Conservation (phyloP, 1,140 invertebrate species). For the Cherax destructor region DNA sequence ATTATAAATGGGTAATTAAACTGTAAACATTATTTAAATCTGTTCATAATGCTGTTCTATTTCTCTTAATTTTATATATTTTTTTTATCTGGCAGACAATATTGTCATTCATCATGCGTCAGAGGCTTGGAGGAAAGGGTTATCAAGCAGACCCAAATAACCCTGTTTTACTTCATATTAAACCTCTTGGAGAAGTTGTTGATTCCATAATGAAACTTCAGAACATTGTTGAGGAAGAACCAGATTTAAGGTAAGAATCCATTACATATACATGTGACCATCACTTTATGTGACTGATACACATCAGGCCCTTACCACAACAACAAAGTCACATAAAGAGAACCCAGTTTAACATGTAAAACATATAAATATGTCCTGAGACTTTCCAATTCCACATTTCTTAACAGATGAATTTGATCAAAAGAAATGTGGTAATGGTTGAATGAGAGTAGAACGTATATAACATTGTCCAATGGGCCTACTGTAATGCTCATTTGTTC, state of each 20-base stretch:
- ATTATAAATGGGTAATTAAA: background rate
- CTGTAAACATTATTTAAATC: background rate
- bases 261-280: no score
- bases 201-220: slow-evolving; percentile 66
- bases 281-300: no score
- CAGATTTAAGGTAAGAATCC: slow-evolving; percentile 24
- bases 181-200: slow-evolving; percentile 62
- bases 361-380: no score
- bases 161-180: slow-evolving; percentile 45
- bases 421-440: no score
- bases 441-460: no score
- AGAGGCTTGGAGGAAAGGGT: slow-evolving; percentile 60
- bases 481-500: no score
- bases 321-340: no score
- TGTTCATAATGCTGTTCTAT: background rate
- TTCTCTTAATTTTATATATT: background rate
- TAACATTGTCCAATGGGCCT: no score
- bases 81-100: slow-evolving; percentile 52
- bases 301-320: no score
- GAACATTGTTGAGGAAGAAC: slow-evolving; percentile 49
- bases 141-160: slow-evolving; percentile 54
- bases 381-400: no score
- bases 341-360: no score
- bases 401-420: no score
- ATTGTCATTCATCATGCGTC: slow-evolving; percentile 63